A percentile compares a stretch with the other conserved stretches of the same genome.
phyloP scores from a whole-genome alignment of 1,140 invertebrate genomes.

The Aphaenogaster rudis region DNA sequence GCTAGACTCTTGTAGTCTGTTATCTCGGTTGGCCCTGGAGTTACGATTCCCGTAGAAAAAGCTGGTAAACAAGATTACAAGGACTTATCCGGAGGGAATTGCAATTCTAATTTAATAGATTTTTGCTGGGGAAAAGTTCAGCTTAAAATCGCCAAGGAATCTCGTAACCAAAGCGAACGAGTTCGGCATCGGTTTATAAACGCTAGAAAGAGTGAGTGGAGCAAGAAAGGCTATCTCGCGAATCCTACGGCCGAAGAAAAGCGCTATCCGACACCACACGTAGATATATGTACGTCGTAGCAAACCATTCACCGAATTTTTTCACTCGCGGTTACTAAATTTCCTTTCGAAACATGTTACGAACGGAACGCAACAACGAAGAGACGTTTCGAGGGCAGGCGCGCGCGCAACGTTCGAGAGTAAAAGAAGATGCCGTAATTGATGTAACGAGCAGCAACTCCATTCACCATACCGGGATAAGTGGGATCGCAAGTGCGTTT shows the following conservation, averaged over 20 bases:
- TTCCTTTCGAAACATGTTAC: conserved; percentile 26
- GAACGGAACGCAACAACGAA: background rate
- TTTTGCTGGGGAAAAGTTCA: background rate
- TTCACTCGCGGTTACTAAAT: conserved; percentile 28
- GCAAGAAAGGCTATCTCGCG: conserved; percentile 10
- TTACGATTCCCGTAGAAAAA: background rate
- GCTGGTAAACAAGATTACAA: background rate
- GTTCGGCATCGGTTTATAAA: background rate
- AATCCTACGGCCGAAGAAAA: background rate
- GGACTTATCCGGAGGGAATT: background rate
- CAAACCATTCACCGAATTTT: conserved; percentile 13
- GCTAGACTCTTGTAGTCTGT: background rate
- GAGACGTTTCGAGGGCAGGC: background rate
- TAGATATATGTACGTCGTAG: background rate
- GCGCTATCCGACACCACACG: background rate
- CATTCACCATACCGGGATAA: conserved; percentile 58
- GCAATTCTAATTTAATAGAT: background rate
- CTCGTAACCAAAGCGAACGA: background rate
- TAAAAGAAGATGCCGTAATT: conserved; percentile 62
- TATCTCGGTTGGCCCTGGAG: background rate
- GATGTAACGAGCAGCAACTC: conserved; percentile 66
- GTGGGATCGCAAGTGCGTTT: conserved; percentile 46
- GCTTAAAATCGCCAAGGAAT: background rate
- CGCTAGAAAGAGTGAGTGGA: too few relatives aligned
- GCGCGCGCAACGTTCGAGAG: background rate